Percentiles rank a stretch among this genome's conserved stretches.
Conservation (phyloP, 2,797 vertebrate genomes). For the Danio albolineatus region DNA sequence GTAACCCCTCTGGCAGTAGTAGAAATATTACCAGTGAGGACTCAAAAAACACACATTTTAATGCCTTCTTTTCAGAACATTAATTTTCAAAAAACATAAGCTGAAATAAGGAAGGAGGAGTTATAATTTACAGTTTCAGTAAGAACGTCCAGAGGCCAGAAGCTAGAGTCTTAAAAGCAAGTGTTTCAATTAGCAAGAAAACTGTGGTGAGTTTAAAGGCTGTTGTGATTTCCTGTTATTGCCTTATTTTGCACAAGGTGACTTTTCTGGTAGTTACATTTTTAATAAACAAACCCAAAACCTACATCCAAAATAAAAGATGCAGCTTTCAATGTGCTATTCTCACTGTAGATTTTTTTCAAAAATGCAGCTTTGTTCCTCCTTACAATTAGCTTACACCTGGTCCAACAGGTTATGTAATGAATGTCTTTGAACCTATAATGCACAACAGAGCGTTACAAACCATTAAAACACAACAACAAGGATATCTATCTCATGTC, state of each 20-base stretch:
- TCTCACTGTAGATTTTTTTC: too few species aligned
- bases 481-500: constrained; percentile 28
- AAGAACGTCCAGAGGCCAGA: too few species aligned
- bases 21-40: too few species aligned
- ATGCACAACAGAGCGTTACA: neutral
- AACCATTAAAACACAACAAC: constrained; percentile 15
- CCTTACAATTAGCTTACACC: constrained; percentile 16
- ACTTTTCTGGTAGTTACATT: constrained; percentile 1
- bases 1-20: too few species aligned
- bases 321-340: neutral
- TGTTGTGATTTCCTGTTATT: neutral
- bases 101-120: too few species aligned
- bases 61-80: too few species aligned
- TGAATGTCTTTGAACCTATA: neutral
- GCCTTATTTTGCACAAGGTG: constrained; percentile 22
- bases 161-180: neutral
- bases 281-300: neutral
- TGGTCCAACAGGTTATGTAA: neutral
- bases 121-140: too few species aligned
- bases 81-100: too few species aligned
- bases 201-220: neutral
- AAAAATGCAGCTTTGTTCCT: too few species aligned
- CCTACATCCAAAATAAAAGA: neutral
- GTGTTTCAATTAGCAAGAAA: constrained; percentile 43
- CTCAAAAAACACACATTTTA: too few species aligned